Evolutionary conservation across 2,797 vertebrate genomes (phyloP).

Genomic region (Hyperoplus lanceolatus): DNA sequence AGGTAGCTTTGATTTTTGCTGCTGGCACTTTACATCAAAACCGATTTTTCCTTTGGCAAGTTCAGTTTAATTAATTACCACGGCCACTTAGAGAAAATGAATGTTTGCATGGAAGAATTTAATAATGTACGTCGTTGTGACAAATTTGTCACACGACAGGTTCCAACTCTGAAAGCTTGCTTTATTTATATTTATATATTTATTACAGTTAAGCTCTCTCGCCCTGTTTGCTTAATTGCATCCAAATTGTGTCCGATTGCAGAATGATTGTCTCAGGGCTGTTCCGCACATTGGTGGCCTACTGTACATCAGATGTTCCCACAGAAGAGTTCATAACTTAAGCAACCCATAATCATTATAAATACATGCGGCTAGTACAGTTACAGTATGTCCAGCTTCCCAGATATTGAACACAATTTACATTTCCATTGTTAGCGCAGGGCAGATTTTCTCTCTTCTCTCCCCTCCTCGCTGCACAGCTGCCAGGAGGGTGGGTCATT

Average conservation of each 20-base stretch:
- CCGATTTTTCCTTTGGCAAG: constrained; percentile 34
- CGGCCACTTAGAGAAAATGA: constrained; percentile 53
- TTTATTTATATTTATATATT: neutral
- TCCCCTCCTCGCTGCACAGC: constrained; percentile 22
- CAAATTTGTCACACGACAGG: constrained; percentile 23
- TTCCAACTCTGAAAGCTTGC: constrained; percentile 33
- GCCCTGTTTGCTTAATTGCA: constrained; percentile 20
- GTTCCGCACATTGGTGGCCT: neutral
- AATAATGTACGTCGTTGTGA: constrained; percentile 15
- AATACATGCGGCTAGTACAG: constrained; percentile 14
- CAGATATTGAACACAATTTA: constrained; percentile 34
- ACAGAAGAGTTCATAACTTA: constrained; percentile 5
- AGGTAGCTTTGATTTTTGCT: constrained; percentile 30
- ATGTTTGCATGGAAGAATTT: constrained; percentile 31
- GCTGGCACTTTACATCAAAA: constrained; percentile 39
- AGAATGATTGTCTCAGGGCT: constrained; percentile 9
- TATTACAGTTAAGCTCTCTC: neutral
- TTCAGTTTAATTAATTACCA: constrained; percentile 56
- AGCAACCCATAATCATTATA: constrained; percentile 5
- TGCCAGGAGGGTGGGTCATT: constrained; percentile 51
- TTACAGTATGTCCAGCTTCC: constrained; percentile 27
- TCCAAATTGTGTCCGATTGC: neutral
- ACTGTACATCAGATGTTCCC: neutral
- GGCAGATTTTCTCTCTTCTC: constrained; percentile 12
- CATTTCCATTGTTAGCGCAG: constrained; percentile 47